Evolutionary conservation across 1,140 invertebrate genomes (phyloP), one percentile per base, ranked within the genome.

Genomic region (Cydia splendana): DNA sequence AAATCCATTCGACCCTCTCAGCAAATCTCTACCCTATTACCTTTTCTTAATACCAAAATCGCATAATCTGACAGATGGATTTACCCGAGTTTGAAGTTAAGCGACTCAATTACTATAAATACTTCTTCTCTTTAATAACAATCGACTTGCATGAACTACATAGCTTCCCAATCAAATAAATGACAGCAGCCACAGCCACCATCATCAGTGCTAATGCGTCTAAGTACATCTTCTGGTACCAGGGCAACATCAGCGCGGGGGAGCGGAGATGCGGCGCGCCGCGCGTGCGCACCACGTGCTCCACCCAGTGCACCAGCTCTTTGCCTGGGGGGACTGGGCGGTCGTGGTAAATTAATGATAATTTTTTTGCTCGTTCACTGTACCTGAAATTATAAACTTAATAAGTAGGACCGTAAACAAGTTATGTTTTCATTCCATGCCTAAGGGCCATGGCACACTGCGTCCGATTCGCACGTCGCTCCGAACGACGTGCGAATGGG

Each of bases 171-270:
- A 53, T 53, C 13, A 53, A 4, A n/a, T 53, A 53, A 5, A n/a
- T 4, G 51, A 53, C 51, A 53, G 51, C 15, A n/a, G 15, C 51
- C 51, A n/a, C 10, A 53, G 13, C 13, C 51, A 4, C 15, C 13
- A 53, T n/a, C 69, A 85, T 57, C 48, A 80, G 6, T 30, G 76
- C 57, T 7, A 77, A 38, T 28, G 89, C 69, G 76, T 91, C 87
- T n/a, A 91, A 75, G 30, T 86, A 89, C 0, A 83, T 34, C 28
- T 85, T 88, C 67, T 89, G 84, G 65, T 91, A 90, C 75, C 85
- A 83, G 15, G 82, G 81, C 30, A 85, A 48, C 10, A 77, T 7
- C 4, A 92, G 75, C 1, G 84, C 84, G n/a, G 81, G 80, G 6
- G 90, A 87, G 7, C 84, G 81, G 3, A 91, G 75, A 75, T 89